Conservation (phyloP, 2,113 vertebrate genomes). For the Sylvia atricapilla region DNA sequence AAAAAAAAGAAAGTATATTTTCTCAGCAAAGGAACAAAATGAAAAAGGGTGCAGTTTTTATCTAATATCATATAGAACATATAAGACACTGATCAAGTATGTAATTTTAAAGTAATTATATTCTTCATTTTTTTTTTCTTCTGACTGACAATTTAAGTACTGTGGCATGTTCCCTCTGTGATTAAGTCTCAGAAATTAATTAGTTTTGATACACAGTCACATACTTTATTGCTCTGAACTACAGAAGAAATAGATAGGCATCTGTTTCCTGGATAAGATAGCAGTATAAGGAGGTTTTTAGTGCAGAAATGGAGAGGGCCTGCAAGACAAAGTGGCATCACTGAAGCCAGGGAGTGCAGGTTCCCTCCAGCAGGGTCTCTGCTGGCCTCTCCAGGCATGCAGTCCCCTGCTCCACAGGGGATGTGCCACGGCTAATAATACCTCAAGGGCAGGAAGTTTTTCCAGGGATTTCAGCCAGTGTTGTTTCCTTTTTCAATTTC, state of each 20-base stretch:
- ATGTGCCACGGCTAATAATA: neutral
- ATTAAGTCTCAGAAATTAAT: neutral
- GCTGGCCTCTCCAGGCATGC: neutral
- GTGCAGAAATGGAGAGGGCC: neutral
- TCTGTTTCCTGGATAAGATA: neutral
- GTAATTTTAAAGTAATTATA: neutral
- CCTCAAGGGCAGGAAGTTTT: conserved; percentile 46
- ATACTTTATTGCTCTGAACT: neutral
- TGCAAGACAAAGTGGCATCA: neutral
- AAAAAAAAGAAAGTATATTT: neutral
- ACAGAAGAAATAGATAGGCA: neutral
- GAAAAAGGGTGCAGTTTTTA: neutral
- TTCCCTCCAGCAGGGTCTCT: neutral
- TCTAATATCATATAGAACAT: neutral
- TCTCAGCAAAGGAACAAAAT: neutral
- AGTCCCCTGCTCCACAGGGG: neutral
- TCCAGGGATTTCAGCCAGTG: neutral
- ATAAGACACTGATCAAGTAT: neutral
- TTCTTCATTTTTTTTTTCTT: neutral
- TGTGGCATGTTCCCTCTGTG: neutral
- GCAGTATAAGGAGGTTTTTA: neutral
- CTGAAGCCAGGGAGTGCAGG: neutral
- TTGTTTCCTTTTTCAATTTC: conserved; percentile 19
- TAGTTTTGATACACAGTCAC: neutral
- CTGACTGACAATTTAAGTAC: neutral